Percentiles rank a stretch among this genome's conserved stretches.
These are phyloP conservation scores for Pelobates cultripes DNA, from an alignment of 2,797 vertebrate genomes.

Conservation along the genomic window DNA sequence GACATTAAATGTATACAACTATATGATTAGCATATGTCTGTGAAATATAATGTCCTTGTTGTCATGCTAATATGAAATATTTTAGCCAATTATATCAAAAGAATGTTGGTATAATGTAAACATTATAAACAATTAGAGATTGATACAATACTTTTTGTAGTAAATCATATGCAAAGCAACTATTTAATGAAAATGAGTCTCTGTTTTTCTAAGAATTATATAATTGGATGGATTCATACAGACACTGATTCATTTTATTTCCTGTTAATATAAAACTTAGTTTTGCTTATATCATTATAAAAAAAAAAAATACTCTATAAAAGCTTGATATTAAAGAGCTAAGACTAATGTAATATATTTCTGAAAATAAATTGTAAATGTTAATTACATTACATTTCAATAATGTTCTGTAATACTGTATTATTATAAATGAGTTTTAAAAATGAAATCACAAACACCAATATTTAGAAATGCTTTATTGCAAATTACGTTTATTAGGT, in stretches of 20 bases:
- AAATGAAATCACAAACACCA: constrained; percentile 54
- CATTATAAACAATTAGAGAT: no score
- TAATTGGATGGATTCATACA: constrained; percentile 44
- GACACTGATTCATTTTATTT: constrained; percentile 38
- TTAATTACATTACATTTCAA: constrained; percentile 46
- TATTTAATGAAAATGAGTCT: constrained; percentile 20
- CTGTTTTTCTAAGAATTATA: constrained; percentile 17
- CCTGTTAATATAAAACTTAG: constrained; percentile 24
- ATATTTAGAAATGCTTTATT: constrained; percentile 23
- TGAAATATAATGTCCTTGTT: no score
- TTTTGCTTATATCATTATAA: constrained; percentile 25
- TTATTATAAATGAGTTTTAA: constrained; percentile 57
- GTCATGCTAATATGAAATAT: no score
- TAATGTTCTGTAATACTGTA: constrained; percentile 46
- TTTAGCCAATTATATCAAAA: no score
- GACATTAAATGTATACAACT: no score
- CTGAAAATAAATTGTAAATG: constrained; percentile 53
- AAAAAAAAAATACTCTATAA: constrained; percentile 27
- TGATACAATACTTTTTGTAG: no score
- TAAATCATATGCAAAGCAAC: constrained; percentile 21
- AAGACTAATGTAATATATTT: constrained; percentile 47
- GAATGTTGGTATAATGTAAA: no score
- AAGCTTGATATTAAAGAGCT: constrained; percentile 44
- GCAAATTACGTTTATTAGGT: constrained; percentile 39
- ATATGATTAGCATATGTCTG: no score